phyloP scores from a whole-genome alignment of 2,113 vertebrate species.

The Mobula birostris region DNA sequence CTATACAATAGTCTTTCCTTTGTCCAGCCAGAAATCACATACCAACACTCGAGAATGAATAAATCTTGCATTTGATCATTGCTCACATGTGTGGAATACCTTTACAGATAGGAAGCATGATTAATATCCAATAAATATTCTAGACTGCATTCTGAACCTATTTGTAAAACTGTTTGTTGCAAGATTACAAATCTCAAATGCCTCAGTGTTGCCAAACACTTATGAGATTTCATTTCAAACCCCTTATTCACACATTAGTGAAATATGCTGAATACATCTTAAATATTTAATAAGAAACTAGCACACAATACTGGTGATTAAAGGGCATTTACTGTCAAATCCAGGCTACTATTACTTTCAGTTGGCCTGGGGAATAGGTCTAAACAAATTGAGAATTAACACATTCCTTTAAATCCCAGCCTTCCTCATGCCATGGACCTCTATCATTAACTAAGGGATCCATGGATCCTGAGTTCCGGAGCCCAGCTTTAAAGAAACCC shows the following conservation, averaged over 20 bases:
- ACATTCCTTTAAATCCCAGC: not conserved
- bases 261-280: not conserved
- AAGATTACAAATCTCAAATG: not conserved
- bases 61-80: constrained; percentile 1
- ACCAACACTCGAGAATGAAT: not conserved
- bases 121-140: not conserved
- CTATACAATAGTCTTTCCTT: not conserved
- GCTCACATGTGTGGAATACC: not conserved
- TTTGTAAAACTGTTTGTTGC: not conserved
- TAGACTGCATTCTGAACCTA: not conserved
- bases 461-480: too few species aligned
- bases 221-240: not conserved
- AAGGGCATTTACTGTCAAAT: not conserved
- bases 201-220: not conserved
- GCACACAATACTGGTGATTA: not conserved
- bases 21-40: not conserved
- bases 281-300: not conserved
- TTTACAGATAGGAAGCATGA: not conserved
- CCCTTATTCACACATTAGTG: not conserved
- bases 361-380: not conserved
- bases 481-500: not conserved
- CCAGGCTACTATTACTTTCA: not conserved
- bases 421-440: too few species aligned
- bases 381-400: not conserved
- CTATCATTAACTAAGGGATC: too few species aligned